Percentiles rank a stretch among this genome's conserved stretches.
Evolutionary conservation across 2,113 vertebrate genomes (phyloP).

Genomic region (Nematolebias whitei): DNA sequence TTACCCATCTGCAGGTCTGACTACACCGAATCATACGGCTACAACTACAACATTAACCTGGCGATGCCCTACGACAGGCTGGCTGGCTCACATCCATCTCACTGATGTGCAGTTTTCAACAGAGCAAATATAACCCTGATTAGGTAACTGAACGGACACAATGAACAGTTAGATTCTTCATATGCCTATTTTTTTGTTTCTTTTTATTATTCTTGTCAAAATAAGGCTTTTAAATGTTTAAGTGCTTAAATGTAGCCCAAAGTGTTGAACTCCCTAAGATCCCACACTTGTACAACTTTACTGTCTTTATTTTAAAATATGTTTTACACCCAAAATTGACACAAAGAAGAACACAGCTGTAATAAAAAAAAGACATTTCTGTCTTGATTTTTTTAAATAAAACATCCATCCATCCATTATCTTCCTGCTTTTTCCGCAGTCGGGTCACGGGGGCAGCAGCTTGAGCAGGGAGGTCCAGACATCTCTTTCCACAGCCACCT

Average conservation of each 20-base stretch:
- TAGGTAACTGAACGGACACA: neutral
- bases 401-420: too few species aligned
- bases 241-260: neutral
- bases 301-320: neutral
- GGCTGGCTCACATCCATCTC: constrained; percentile 33
- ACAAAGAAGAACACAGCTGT: neutral
- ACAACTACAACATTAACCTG: constrained; percentile 92
- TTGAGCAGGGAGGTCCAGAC: too few species aligned
- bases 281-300: neutral
- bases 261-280: neutral
- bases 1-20: constrained; percentile 91
- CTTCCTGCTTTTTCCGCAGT: too few species aligned
- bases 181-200: neutral
- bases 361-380: neutral
- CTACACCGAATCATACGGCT: constrained; percentile 75
- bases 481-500: too few species aligned
- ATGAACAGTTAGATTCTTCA: constrained; percentile 19
- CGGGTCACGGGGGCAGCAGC: too few species aligned
- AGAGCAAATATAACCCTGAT: neutral
- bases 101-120: constrained; percentile 34
- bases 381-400: too few species aligned
- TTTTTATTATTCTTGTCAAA: neutral
- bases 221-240: neutral
- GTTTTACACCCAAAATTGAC: neutral
- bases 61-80: constrained; percentile 84